Conservation (phyloP, 2,113 vertebrate genomes). For the Empidonax traillii region DNA sequence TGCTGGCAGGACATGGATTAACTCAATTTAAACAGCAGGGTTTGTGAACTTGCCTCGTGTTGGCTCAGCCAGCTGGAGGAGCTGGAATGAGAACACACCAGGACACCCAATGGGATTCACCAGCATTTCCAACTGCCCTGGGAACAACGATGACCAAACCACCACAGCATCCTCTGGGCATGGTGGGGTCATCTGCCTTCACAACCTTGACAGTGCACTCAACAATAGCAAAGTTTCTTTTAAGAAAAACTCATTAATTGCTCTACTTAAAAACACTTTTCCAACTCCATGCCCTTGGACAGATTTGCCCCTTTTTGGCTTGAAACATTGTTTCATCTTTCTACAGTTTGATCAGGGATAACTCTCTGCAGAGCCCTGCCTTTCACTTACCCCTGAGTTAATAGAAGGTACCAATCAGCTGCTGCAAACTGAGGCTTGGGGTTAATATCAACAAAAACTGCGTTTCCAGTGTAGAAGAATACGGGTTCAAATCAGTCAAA, state of each 20-base stretch:
- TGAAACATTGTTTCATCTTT: not conserved
- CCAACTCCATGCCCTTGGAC: not conserved
- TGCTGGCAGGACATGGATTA: not conserved
- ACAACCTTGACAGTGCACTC: not conserved
- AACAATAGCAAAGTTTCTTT: rapidly evolving
- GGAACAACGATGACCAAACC: rapidly evolving
- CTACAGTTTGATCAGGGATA: not conserved
- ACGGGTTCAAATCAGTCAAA: not conserved
- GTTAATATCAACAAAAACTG: not conserved
- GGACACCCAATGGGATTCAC: not conserved
- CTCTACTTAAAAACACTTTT: not conserved
- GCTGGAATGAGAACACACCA: not conserved
- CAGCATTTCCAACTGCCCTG: not conserved
- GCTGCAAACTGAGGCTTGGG: not conserved
- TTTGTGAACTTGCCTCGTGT: not conserved
- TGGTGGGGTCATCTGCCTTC: not conserved
- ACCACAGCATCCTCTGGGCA: not conserved
- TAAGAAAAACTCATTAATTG: not conserved
- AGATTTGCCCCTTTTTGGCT: not conserved
- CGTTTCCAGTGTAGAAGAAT: not conserved
- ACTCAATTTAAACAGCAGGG: not conserved
- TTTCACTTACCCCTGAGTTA: not conserved
- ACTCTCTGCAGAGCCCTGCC: not conserved
- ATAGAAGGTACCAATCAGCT: not conserved
- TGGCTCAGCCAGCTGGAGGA: not conserved